Evolutionary conservation across 2,888 invertebrate species (phyloP).

Genomic region (Cacoxenus indagator): DNA sequence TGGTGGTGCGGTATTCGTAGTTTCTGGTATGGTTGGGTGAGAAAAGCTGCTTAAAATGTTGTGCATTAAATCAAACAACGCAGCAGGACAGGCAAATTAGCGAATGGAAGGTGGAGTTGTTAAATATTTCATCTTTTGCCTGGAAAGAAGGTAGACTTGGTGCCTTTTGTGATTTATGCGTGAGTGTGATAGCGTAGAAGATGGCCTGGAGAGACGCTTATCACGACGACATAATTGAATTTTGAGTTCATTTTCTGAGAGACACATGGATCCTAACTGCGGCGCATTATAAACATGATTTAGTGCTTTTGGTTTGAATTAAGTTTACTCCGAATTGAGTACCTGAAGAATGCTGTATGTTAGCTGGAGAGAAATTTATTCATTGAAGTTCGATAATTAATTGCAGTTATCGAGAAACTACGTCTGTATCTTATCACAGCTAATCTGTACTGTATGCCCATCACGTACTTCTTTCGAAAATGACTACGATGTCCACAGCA

Average conservation of each 20-base stretch:
- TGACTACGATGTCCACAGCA: neutral
- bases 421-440: too few species aligned
- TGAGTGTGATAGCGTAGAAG: conserved; percentile 1
- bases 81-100: conserved; percentile 44
- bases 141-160: neutral
- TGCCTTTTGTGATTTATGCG: conserved; percentile 49
- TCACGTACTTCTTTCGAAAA: conserved; percentile 50
- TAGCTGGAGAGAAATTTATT: neutral
- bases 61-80: conserved; percentile 40
- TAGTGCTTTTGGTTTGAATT: conserved; percentile 51
- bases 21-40: neutral
- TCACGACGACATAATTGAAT: conserved; percentile 49
- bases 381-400: conserved; percentile 50
- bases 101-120: conserved; percentile 1
- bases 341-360: conserved; percentile 34
- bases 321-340: too few species aligned
- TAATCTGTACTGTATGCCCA: conserved; percentile 36
- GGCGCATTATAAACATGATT: conserved; percentile 55
- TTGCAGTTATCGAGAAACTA: conserved; percentile 40
- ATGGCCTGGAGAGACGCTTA: neutral
- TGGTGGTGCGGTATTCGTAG: neutral
- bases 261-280: conserved; percentile 26
- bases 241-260: conserved; percentile 56
- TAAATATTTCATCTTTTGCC: neutral
- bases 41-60: conserved; percentile 57